A percentile compares a stretch with the other conserved stretches of the same genome.
Evolutionary conservation across 2,113 vertebrate genomes (phyloP).

Genomic region (Eptesicus fuscus): DNA sequence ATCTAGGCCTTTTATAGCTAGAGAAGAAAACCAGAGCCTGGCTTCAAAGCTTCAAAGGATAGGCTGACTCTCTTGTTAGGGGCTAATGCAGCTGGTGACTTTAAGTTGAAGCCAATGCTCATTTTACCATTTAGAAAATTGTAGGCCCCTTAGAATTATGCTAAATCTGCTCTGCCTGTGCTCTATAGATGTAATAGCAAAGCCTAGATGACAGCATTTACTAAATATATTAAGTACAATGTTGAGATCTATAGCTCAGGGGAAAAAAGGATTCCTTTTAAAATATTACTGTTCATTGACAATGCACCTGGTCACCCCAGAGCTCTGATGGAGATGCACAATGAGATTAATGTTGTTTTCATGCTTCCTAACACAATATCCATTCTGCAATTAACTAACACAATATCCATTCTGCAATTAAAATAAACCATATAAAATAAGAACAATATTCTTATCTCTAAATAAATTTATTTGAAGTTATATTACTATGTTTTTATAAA

Average conservation of each 20-base stretch:
- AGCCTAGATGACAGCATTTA: not conserved
- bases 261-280: not conserved
- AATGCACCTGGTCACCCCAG: not conserved
- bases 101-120: not conserved
- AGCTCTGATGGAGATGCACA: not conserved
- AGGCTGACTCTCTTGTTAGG: not conserved
- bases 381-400: not conserved
- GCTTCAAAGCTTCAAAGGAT: not conserved
- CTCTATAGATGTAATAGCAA: not conserved
- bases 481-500: not conserved
- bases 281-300: not conserved
- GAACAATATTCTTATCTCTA: not conserved
- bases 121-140: not conserved
- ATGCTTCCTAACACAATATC: no score
- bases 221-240: not conserved
- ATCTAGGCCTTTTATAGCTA: not conserved
- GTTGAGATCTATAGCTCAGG: not conserved
- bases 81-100: not conserved
- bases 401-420: not conserved
- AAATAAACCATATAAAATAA: not conserved
- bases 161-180: not conserved
- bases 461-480: not conserved
- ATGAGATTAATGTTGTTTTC: not conserved
- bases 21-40: not conserved
- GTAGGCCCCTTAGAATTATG: not conserved